phyloP scores from a whole-genome alignment of 2,797 vertebrate genomes.

The Mus spretus region DNA sequence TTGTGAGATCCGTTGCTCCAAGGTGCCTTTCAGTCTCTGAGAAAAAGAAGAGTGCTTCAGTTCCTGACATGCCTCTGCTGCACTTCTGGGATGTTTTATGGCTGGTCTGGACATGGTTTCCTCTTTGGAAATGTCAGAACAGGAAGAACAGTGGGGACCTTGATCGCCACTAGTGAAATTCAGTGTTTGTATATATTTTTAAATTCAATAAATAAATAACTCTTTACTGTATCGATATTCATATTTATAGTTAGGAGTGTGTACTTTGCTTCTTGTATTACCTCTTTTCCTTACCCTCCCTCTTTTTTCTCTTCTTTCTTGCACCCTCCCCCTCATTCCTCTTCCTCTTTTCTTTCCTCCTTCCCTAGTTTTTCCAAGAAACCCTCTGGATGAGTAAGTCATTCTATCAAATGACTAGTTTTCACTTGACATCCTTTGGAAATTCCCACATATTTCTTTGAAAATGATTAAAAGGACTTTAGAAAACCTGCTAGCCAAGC shows the following conservation, averaged over 20 bases:
- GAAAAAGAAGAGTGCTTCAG: not conserved
- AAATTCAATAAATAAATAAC: not conserved
- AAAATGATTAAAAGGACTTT: conserved; percentile 46
- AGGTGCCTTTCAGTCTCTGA: conserved; percentile 44
- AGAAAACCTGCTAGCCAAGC: conserved; percentile 34
- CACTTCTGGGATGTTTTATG: not conserved
- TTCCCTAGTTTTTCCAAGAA: not conserved
- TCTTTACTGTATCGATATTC: not conserved
- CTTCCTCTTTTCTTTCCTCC: too few relatives aligned
- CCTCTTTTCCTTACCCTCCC: not conserved
- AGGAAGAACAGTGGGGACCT: not conserved
- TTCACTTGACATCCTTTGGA: conserved; percentile 34
- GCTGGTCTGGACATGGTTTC: not conserved
- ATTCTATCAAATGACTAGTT: conserved; percentile 16
- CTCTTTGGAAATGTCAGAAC: conserved; percentile 11
- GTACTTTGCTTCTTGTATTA: not conserved
- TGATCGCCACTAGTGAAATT: conserved; percentile 17
- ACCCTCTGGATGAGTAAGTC: not conserved
- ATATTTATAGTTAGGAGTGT: not conserved
- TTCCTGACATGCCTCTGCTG: not conserved
- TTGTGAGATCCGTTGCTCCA: not conserved
- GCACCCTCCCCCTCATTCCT: too few relatives aligned
- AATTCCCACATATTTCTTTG: conserved; percentile 48
- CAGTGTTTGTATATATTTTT: not conserved
- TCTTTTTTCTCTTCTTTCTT: not conserved